phyloP scores from a whole-genome alignment of 2,113 vertebrate genomes.

The Thermophis baileyi region DNA sequence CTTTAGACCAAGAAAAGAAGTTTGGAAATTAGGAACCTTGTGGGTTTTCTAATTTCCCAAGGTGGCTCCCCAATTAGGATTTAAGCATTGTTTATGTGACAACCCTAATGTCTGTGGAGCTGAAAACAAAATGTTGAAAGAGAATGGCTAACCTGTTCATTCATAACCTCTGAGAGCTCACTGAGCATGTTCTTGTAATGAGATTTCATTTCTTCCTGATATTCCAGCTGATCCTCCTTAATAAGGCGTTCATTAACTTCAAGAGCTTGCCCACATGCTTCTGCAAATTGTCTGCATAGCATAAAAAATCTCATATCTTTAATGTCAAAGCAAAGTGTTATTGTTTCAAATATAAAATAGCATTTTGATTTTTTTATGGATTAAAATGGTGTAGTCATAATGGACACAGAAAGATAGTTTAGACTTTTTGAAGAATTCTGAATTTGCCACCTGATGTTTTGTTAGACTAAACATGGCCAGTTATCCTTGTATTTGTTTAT shows the following conservation, averaged over 20 bases:
- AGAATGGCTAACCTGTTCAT: conserved; percentile 84
- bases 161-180: conserved; percentile 91
- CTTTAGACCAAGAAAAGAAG: no score
- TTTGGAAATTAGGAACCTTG: not conserved
- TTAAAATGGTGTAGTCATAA: not conserved
- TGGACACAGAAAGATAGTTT: not conserved
- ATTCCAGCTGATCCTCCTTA: conserved; percentile 97
- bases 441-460: not conserved
- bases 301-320: not conserved
- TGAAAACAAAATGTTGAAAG: not conserved
- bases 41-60: not conserved
- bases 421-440: not conserved
- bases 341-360: not conserved
- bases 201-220: conserved; percentile 96
- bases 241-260: conserved; percentile 95
- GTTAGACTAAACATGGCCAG: not conserved
- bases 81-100: not conserved
- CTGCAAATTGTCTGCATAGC: conserved; percentile 87
- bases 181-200: conserved; percentile 95
- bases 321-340: not conserved
- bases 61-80: not conserved
- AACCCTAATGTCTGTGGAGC: not conserved
- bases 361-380: not conserved
- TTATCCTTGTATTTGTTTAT: not conserved
- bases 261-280: conserved; percentile 92